These are phyloP conservation scores for Cylindroiulus punctatus DNA, from an alignment of 2,888 invertebrate genomes.

Conservation along the genomic window DNA sequence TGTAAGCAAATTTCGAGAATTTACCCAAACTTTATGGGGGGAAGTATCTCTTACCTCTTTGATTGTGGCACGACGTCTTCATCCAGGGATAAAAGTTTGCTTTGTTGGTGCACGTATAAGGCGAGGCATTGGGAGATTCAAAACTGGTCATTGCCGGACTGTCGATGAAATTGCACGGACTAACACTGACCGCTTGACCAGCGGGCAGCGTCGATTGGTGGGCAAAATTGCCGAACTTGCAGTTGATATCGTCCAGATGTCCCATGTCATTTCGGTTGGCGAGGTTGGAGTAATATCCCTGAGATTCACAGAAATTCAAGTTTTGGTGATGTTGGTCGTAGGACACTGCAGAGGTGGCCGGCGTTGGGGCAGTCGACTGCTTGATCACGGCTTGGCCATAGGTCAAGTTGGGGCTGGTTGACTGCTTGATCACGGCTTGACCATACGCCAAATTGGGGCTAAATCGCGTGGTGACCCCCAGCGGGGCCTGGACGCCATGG, in stretches of 20 bases:
- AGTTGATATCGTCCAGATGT: not conserved
- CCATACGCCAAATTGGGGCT: constrained; percentile 1
- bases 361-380: not conserved
- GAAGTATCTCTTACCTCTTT: constrained; percentile 22
- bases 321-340: constrained; percentile 45
- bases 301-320: constrained; percentile 20
- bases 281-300: constrained; percentile 35
- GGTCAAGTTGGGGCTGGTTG: not conserved
- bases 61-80: constrained; percentile 48
- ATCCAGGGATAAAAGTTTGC: constrained; percentile 51
- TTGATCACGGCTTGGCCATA: constrained; percentile 27
- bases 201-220: not conserved
- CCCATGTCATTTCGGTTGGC: constrained; percentile 4
- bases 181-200: not conserved
- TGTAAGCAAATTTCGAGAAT: no score
- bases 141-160: not conserved
- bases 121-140: constrained; percentile 7
- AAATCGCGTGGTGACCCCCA: constrained; percentile 23
- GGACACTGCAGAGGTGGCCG: not conserved
- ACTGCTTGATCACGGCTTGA: constrained; percentile 1
- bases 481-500: not conserved
- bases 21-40: not conserved
- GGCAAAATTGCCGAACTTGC: not conserved
- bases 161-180: constrained; percentile 13
- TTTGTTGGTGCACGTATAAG: constrained; percentile 47